These are phyloP conservation scores for Chaitophorus viminalis DNA, from an alignment of 2,888 invertebrate species.

Conservation along the genomic window DNA sequence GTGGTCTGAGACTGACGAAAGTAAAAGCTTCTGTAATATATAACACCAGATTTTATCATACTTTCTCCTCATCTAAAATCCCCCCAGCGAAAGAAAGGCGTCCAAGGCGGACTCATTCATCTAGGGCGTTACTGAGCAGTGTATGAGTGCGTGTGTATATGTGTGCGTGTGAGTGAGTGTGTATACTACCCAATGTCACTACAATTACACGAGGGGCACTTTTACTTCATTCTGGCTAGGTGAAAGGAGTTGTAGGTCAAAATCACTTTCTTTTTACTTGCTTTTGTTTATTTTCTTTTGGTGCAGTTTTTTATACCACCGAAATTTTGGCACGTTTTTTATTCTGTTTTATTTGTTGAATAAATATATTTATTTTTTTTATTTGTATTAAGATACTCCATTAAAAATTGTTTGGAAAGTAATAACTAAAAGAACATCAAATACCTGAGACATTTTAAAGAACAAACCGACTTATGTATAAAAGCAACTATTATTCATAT, in stretches of 20 bases:
- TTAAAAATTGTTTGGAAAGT: background rate
- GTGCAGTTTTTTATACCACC: constrained; percentile 29
- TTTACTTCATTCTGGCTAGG: constrained; percentile 59
- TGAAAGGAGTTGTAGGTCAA: constrained; percentile 62
- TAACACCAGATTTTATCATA: constrained; percentile 53
- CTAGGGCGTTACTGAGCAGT: constrained; percentile 55
- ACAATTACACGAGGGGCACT: constrained; percentile 60
- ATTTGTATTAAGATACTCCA: background rate
- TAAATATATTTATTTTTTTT: background rate
- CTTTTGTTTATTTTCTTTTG: constrained; percentile 58
- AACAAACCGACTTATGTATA: background rate
- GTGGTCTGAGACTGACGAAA: constrained; percentile 48
- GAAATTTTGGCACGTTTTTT: constrained; percentile 56
- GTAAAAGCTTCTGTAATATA: constrained; percentile 59
- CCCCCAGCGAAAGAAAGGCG: constrained; percentile 59
- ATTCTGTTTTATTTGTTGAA: background rate
- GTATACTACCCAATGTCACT: constrained; percentile 59
- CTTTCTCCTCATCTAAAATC: constrained; percentile 61
- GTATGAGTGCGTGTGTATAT: constrained; percentile 9
- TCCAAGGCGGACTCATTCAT: constrained; percentile 57
- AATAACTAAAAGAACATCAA: background rate
- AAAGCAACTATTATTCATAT: no score
- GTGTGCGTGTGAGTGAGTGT: background rate
- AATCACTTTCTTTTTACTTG: constrained; percentile 61
- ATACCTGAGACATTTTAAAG: background rate